Base-by-base conservation (phyloP, 2,888 invertebrate species). In the Aricia artaxerxes region DNA sequence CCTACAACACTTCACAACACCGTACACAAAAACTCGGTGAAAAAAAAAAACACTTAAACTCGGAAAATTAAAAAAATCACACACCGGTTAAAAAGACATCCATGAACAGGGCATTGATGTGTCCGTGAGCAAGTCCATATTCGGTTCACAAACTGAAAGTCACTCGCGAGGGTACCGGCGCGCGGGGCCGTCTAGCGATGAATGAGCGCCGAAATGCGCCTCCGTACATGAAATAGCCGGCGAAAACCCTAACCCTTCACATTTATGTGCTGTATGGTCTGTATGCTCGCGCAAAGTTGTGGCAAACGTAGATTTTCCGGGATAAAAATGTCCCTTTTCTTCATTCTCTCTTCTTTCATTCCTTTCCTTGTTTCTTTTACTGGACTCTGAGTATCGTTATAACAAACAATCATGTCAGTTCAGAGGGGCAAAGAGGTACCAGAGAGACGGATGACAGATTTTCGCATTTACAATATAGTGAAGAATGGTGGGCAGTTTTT, bases 81-180 rank as follows among this genome's bases (percentile, higher is more conserved):
- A 90, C 92, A 94, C 94, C 94, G 88, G 90, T 94, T 93, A 94
- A 93, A 92, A 93, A 91, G 91, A 94, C 93, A 94, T 94, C 94
- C 94, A 94, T 94, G 94, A 94, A 94, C 92, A 94, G 92, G 88
- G 92, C 94, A 94, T 93, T 94, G 94, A 94, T 89, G 90, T 91
- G 85, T 91, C 92, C 90, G 89, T 86, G 87, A 89, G 89, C 92
- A 94, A 94, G 94, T 93, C 92, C 94, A 94, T 94, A 91, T 93
- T 83, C 88, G 90, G 86, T 88, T 80, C 92, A 90, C 88, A 83
- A 86, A 88, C 76, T 76, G 76, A 76, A 57, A 76, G 76, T 35
- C 57, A 76, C 76, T 53, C 76, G 53, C 49, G 53, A 76, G 57
- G 84, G 83, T 90, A 90, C 92, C 85, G 92, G 91, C 93, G 92